Conservation (phyloP, 2,888 invertebrate genomes). For the Paralinhomoeus sp. region DNA sequence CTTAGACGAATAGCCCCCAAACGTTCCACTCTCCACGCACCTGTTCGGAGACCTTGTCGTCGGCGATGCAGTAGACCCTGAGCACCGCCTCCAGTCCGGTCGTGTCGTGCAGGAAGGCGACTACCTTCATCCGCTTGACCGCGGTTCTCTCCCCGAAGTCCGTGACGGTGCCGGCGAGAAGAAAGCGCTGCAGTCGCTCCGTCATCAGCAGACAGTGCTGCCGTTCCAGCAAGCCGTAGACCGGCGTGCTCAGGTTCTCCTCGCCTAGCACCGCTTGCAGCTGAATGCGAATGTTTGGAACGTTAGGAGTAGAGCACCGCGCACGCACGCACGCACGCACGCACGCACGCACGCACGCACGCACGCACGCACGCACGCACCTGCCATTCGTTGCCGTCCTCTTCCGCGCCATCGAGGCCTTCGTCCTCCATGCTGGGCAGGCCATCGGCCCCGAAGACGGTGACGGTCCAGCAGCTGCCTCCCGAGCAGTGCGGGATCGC, state of each 20-base stretch:
- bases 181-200: conserved; percentile 65
- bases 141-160: conserved; percentile 6
- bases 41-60: conserved; percentile 69
- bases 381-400: no score
- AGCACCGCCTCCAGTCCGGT: conserved; percentile 51
- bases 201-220: conserved; percentile 60
- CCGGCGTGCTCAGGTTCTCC: conserved; percentile 64
- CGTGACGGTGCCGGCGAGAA: conserved; percentile 69
- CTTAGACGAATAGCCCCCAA: no score
- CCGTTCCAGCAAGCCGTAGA: conserved; percentile 82
- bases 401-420: no score
- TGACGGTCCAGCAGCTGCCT: no score
- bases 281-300: not conserved
- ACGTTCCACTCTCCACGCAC: no score
- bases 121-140: conserved; percentile 61
- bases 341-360: no score
- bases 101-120: conserved; percentile 51
- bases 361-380: no score
- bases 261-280: conserved; percentile 48
- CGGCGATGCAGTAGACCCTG: conserved; percentile 71
- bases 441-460: no score
- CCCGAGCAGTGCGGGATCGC: conserved; percentile 72
- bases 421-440: no score
- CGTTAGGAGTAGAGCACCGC: no score
- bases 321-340: no score